A percentile compares a stretch with the other conserved stretches of the same genome.
Evolutionary conservation across 2,888 invertebrate genomes (phyloP).

Genomic region (Lobophora halterata): DNA sequence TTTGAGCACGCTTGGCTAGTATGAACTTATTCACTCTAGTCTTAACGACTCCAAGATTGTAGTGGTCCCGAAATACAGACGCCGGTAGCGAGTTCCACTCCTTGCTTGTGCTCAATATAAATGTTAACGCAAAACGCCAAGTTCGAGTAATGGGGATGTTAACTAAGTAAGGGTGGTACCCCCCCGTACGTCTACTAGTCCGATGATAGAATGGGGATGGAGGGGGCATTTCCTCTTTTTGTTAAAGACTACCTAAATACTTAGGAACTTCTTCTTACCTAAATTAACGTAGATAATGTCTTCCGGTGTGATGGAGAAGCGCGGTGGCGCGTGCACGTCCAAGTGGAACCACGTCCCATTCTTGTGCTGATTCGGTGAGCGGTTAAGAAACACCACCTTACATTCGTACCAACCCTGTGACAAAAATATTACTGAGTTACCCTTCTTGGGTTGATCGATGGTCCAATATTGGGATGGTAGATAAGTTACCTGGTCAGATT

Average conservation of each 20-base stretch:
- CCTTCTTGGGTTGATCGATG: background rate
- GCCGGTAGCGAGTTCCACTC: too few relatives aligned
- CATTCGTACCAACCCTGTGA: constrained; percentile 95
- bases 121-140: too few relatives aligned
- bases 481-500: constrained; percentile 88
- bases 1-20: too few relatives aligned
- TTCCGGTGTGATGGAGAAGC: constrained; percentile 96
- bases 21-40: too few relatives aligned
- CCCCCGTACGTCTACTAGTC: too few relatives aligned
- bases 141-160: too few relatives aligned
- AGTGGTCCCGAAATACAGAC: too few relatives aligned
- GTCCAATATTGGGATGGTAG: background rate
- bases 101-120: too few relatives aligned
- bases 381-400: constrained; percentile 96
- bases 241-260: background rate
- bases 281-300: constrained; percentile 98
- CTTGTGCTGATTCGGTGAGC: constrained; percentile 94
- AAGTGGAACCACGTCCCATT: constrained; percentile 99
- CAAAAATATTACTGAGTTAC: constrained; percentile 7
- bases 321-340: constrained; percentile 97
- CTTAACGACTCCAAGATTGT: too few relatives aligned
- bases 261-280: constrained; percentile 56
- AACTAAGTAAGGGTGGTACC: too few relatives aligned
- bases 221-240: too few relatives aligned
- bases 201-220: too few relatives aligned